Evolutionary conservation across 2,888 invertebrate genomes (phyloP).

Genomic region (Leptothorax acervorum): DNA sequence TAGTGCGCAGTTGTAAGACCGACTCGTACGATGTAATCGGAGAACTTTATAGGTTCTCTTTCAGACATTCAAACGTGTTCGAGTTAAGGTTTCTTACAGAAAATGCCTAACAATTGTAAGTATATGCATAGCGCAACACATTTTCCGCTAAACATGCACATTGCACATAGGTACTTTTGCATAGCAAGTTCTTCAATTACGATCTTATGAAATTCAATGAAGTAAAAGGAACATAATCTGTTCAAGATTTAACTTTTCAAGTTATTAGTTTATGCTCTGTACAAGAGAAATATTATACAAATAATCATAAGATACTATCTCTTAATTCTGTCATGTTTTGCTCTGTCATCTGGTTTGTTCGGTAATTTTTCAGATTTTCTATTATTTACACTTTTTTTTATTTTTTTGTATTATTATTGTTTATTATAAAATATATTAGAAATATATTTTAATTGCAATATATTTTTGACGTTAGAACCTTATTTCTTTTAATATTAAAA

Average conservation of each 20-base stretch:
- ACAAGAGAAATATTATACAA: neutral
- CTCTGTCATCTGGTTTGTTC: neutral
- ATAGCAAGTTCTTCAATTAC: neutral
- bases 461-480: neutral
- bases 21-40: neutral
- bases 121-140: neutral
- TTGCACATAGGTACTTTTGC: neutral
- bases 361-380: neutral
- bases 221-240: neutral
- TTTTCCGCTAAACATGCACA: neutral
- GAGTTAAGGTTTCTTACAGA: constrained; percentile 7
- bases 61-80: neutral
- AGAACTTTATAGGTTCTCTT: constrained; percentile 27
- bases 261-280: neutral
- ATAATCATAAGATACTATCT: constrained; percentile 5
- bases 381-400: neutral
- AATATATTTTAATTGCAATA: neutral
- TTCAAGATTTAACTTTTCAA: neutral
- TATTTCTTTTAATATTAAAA: no score
- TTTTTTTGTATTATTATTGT: neutral
- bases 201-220: neutral
- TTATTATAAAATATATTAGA: neutral
- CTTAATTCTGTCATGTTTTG: neutral
- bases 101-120: neutral
- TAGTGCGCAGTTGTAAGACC: neutral